Percentiles rank a stretch among this genome's conserved stretches.
Evolutionary conservation across 2,113 vertebrate species (phyloP).

Genomic region (Cyprinodon brontotheroides): DNA sequence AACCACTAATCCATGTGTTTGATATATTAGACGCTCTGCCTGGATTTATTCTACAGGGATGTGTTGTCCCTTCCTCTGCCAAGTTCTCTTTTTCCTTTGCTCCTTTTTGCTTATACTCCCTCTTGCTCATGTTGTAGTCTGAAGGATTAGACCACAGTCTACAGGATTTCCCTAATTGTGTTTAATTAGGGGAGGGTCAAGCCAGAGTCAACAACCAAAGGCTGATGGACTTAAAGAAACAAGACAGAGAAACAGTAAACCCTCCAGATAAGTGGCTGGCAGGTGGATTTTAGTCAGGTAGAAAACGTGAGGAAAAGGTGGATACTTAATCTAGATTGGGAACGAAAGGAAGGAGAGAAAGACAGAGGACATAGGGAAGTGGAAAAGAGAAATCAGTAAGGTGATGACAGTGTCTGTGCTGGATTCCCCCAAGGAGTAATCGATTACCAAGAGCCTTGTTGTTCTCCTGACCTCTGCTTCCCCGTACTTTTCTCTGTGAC

Average conservation of each 20-base stretch:
- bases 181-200: slow-evolving; percentile 79
- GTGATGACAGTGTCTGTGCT: slow-evolving; percentile 56
- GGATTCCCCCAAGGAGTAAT: slow-evolving; percentile 71
- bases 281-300: slow-evolving; percentile 44
- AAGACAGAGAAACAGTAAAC: slow-evolving; percentile 42
- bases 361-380: slow-evolving; percentile 56
- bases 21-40: slow-evolving; percentile 79
- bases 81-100: slow-evolving; percentile 62
- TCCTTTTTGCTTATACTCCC: slow-evolving; percentile 43
- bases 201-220: slow-evolving; percentile 55
- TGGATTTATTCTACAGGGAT: slow-evolving; percentile 75
- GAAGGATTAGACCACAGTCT: slow-evolving; percentile 74
- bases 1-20: slow-evolving; percentile 84
- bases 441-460: slow-evolving; percentile 69
- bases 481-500: slow-evolving; percentile 65
- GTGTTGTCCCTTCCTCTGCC: slow-evolving; percentile 71
- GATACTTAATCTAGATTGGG: slow-evolving; percentile 38
- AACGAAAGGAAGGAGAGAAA: slow-evolving; percentile 35
- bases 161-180: slow-evolving; percentile 80
- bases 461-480: slow-evolving; percentile 66
- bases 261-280: slow-evolving; percentile 44
- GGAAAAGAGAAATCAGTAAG: slow-evolving; percentile 51
- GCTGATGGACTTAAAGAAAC: slow-evolving; percentile 52
- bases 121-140: slow-evolving; percentile 63
- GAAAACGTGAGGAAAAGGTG: slow-evolving; percentile 18